phyloP scores from a whole-genome alignment of 1,140 invertebrate genomes.

The Teleopsis dalmanni region DNA sequence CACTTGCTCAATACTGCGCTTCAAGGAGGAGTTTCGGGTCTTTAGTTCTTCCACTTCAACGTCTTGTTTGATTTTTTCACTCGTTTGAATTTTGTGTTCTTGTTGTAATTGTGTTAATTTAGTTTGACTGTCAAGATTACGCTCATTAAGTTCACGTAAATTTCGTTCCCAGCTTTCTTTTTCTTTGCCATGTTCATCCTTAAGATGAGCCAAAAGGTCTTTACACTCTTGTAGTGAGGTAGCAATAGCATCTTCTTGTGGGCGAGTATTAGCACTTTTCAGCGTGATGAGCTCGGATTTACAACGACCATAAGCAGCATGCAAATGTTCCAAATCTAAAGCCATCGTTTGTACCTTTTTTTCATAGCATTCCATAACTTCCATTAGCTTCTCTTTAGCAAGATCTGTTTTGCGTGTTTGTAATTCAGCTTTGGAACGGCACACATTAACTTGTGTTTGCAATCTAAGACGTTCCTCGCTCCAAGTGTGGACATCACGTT shows the following conservation, averaged over 20 bases:
- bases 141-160: constrained; percentile 39
- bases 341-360: constrained; percentile 53
- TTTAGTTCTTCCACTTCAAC: constrained; percentile 4
- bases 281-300: constrained; percentile 51
- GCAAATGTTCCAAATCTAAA: constrained; percentile 52
- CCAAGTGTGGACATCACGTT: constrained; percentile 47
- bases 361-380: constrained; percentile 54
- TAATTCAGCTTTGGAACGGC: constrained; percentile 34
- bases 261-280: constrained; percentile 49
- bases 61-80: constrained; percentile 18
- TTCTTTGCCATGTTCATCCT: constrained; percentile 53
- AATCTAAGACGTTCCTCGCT: constrained; percentile 36
- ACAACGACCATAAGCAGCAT: constrained; percentile 49
- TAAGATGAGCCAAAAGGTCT: constrained; percentile 55
- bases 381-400: constrained; percentile 53
- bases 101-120: constrained; percentile 14
- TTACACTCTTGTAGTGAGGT: constrained; percentile 57
- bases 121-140: constrained; percentile 14
- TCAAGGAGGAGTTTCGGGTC: constrained; percentile 13
- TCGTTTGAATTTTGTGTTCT: constrained; percentile 32
- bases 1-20: constrained; percentile 26
- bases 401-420: constrained; percentile 45
- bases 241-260: constrained; percentile 47
- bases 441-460: constrained; percentile 35
- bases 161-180: constrained; percentile 45